Conservation (phyloP, 2,113 vertebrate genomes). For the Felis chaus region DNA sequence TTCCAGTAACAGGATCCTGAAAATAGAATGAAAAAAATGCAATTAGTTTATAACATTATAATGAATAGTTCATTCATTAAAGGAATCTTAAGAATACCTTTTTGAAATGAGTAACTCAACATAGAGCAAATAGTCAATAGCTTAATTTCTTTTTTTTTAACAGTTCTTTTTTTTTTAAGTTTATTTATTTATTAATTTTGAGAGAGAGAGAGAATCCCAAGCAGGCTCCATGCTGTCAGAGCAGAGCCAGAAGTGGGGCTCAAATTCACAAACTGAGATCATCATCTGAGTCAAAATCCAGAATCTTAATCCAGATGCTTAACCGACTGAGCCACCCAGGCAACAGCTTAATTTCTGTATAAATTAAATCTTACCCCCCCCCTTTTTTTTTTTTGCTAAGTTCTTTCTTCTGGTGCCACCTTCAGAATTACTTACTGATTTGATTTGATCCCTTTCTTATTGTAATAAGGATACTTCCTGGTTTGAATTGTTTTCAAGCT, state of each 20-base stretch:
- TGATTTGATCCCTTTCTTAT: neutral
- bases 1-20: neutral
- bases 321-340: too few relatives aligned
- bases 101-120: slow-evolving; percentile 20
- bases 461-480: slow-evolving; percentile 34
- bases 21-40: neutral
- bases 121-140: neutral
- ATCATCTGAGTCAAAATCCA: too few relatives aligned
- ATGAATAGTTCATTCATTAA: neutral
- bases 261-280: too few relatives aligned
- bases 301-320: too few relatives aligned
- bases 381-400: neutral
- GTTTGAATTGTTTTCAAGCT: slow-evolving; percentile 11
- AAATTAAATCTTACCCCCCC: neutral
- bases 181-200: too few relatives aligned
- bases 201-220: too few relatives aligned
- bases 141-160: neutral
- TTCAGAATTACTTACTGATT: neutral
- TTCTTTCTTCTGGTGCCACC: neutral
- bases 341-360: neutral
- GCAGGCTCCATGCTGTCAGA: too few relatives aligned
- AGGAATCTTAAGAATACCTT: neutral
- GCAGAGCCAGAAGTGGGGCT: too few relatives aligned
- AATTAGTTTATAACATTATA: neutral
- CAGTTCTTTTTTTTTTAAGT: too few relatives aligned